Evolutionary conservation across 2,797 vertebrate genomes (phyloP).

Genomic region (Myripristis jacobus): DNA sequence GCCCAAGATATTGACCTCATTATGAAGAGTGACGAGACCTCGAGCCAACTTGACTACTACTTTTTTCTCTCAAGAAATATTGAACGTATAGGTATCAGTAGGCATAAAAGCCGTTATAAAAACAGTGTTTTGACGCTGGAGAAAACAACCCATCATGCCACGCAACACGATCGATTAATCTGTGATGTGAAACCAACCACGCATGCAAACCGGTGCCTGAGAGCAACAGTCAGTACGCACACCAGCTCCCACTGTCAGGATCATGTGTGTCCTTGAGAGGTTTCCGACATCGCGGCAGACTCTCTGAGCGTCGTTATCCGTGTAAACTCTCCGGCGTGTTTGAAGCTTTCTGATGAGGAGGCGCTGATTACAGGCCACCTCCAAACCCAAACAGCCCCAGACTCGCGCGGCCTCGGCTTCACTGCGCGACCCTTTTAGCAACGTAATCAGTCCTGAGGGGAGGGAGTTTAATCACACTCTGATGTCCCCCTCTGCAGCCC

Average conservation of each 20-base stretch:
- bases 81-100: too few relatives aligned
- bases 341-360: conserved; percentile 37
- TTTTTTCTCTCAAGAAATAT: neutral
- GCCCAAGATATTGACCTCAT: neutral
- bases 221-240: neutral
- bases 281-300: conserved; percentile 16
- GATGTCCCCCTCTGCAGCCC: conserved; percentile 11
- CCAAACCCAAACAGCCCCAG: conserved; percentile 18
- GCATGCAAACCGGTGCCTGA: too few relatives aligned
- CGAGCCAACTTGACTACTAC: neutral
- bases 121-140: neutral
- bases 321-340: conserved; percentile 26
- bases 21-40: neutral
- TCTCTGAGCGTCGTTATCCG: conserved; percentile 26
- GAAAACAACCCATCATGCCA: neutral
- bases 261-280: neutral
- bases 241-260: neutral
- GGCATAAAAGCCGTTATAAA: too few relatives aligned
- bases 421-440: conserved; percentile 29
- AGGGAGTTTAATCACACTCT: conserved; percentile 29
- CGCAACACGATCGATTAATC: neutral
- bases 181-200: too few relatives aligned
- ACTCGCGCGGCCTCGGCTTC: conserved; percentile 24
- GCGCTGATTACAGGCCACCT: conserved; percentile 30
- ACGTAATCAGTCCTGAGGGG: conserved; percentile 49